These are phyloP conservation scores for Apodemia zela DNA, from an alignment of 2,888 invertebrate genomes.

Conservation along the genomic window DNA sequence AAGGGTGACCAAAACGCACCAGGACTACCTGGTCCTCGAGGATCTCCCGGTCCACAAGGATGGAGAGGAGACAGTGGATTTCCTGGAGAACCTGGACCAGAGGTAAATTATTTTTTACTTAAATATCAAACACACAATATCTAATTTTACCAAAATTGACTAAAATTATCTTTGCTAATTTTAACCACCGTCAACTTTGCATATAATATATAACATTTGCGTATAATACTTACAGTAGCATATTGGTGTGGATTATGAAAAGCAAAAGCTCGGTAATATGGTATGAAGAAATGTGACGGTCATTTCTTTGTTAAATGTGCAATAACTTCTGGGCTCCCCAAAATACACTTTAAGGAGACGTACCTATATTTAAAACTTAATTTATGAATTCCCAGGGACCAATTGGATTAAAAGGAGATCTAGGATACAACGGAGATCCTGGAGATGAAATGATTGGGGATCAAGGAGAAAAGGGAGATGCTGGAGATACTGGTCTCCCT, in stretches of 20 bases:
- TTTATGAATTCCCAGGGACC: slow-evolving; percentile 48
- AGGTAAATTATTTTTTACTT: slow-evolving; percentile 48
- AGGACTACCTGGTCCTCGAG: slow-evolving; percentile 82
- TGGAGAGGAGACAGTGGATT: slow-evolving; percentile 75
- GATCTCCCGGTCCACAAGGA: slow-evolving; percentile 78
- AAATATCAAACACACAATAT: too few species aligned
- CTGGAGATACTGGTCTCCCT: slow-evolving; percentile 11
- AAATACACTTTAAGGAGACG: too few species aligned
- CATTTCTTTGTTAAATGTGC: too few species aligned
- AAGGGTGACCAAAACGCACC: slow-evolving; percentile 84
- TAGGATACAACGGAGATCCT: slow-evolving; percentile 82
- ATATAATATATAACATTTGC: too few species aligned
- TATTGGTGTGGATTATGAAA: too few species aligned
- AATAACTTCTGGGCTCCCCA: too few species aligned
- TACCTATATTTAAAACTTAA: background rate
- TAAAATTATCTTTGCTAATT: too few species aligned
- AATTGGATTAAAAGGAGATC: slow-evolving; percentile 65
- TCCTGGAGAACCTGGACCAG: slow-evolving; percentile 74
- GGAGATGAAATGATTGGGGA: slow-evolving; percentile 43
- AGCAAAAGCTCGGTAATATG: too few species aligned
- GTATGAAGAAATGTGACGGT: too few species aligned
- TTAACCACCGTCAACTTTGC: too few species aligned
- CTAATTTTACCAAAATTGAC: too few species aligned
- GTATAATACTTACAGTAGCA: too few species aligned
- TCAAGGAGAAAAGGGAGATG: slow-evolving; percentile 7